These are phyloP conservation scores for Agrotis segetum DNA, from an alignment of 2,888 invertebrate genomes.

Conservation along the genomic window DNA sequence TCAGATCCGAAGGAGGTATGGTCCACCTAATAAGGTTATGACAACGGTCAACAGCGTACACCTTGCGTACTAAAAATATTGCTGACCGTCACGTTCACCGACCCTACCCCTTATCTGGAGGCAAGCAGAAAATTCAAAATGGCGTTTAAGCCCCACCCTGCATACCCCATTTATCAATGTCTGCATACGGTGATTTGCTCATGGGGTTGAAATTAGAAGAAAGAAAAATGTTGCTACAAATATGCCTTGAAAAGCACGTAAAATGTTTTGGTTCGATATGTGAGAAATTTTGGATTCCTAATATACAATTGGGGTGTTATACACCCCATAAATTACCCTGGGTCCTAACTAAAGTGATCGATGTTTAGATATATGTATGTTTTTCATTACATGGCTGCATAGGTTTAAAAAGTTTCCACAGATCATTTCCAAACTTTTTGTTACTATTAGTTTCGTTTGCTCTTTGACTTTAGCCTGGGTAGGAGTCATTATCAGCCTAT, in stretches of 20 bases:
- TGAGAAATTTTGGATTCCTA: neutral
- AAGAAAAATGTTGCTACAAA: neutral
- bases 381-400: too few relatives aligned
- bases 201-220: constrained; percentile 23
- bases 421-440: too few relatives aligned
- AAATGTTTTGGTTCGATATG: neutral
- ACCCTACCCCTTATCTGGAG: constrained; percentile 54
- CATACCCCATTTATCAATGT: constrained; percentile 62
- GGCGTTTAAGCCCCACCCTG: constrained; percentile 46
- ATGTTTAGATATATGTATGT: too few relatives aligned
- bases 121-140: constrained; percentile 52
- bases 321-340: too few relatives aligned
- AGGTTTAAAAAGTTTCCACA: too few relatives aligned
- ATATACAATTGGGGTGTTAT: too few relatives aligned
- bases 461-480: too few relatives aligned
- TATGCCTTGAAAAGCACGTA: constrained; percentile 8
- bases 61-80: constrained; percentile 42
- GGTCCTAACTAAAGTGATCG: too few relatives aligned
- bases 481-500: too few relatives aligned
- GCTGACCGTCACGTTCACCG: constrained; percentile 40
- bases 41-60: constrained; percentile 29
- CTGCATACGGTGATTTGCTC: constrained; percentile 38
- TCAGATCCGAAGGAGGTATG: neutral
- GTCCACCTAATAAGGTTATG: constrained; percentile 1
- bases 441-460: too few relatives aligned